Conservation (phyloP, 2,797 vertebrate genomes). For the Paramormyrops hopkinsi region DNA sequence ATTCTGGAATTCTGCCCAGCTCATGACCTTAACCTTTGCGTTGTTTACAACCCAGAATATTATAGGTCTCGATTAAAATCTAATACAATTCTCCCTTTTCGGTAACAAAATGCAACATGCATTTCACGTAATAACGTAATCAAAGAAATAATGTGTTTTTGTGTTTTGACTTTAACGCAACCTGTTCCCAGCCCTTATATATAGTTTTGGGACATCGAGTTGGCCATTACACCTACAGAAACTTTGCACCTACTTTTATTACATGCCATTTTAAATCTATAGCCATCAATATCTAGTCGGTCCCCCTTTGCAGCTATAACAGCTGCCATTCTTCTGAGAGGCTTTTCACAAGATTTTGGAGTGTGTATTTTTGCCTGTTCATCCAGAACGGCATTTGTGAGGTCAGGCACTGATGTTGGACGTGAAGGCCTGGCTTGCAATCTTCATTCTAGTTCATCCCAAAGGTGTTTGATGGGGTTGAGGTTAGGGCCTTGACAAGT, state of each 20-base stretch:
- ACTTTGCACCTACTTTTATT: not conserved
- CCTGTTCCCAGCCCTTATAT: not conserved
- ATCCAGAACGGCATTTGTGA: not conserved
- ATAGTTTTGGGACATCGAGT: not conserved
- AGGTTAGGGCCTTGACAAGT: not conserved
- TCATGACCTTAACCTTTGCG: not conserved
- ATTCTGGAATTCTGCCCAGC: not conserved
- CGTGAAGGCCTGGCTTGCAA: not conserved
- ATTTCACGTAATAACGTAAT: not conserved
- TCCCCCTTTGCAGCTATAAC: not conserved
- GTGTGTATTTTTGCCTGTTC: not conserved
- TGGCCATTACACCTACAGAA: not conserved
- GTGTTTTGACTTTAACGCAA: not conserved
- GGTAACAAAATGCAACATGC: not conserved
- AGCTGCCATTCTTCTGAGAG: not conserved
- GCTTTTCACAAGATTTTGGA: not conserved
- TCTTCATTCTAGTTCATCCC: not conserved
- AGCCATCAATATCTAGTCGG: not conserved
- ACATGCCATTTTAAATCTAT: not conserved
- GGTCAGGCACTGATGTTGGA: not conserved
- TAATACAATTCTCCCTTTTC: not conserved
- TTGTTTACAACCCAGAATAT: not conserved
- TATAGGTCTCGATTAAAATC: not conserved
- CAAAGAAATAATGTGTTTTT: not conserved
- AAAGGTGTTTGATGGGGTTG: not conserved